phyloP scores from a whole-genome alignment of 2,113 vertebrate species.

The Lepidothrix coronata region DNA sequence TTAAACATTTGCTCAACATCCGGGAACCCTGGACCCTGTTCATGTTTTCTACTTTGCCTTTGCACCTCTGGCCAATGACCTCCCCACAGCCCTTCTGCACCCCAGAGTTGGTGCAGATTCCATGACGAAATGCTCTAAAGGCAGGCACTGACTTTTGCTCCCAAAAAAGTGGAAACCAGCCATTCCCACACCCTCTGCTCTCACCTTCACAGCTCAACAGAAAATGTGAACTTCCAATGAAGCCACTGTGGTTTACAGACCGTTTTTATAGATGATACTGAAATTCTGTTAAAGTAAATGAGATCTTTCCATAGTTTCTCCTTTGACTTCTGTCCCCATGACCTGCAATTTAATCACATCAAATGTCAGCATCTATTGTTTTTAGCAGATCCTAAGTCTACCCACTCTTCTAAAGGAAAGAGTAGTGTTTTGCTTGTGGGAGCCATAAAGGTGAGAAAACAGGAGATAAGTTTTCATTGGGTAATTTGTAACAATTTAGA shows the following conservation, averaged over 20 bases:
- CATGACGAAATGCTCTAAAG: background rate
- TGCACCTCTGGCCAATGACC: fast-evolving
- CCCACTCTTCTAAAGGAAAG: background rate
- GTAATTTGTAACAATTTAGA: background rate
- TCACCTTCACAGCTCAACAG: background rate
- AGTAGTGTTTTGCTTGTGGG: background rate
- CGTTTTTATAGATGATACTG: background rate
- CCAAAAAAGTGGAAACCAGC: background rate
- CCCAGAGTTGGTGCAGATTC: background rate
- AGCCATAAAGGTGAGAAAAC: background rate
- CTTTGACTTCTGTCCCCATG: fast-evolving
- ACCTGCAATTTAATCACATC: background rate
- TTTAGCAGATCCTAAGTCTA: background rate
- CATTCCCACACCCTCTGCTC: background rate
- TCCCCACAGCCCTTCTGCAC: background rate
- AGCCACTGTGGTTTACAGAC: background rate
- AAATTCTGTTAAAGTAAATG: background rate
- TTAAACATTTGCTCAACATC: conserved; percentile 51
- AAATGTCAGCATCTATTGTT: background rate
- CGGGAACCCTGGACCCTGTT: background rate
- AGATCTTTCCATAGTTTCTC: background rate
- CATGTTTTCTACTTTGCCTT: background rate
- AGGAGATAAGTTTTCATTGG: background rate
- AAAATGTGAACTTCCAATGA: fast-evolving
- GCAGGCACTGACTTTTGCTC: background rate